A percentile compares a stretch with the other conserved stretches of the same genome.
phyloP scores from a whole-genome alignment of 1,140 invertebrate species.

The Triops cancriformis region DNA sequence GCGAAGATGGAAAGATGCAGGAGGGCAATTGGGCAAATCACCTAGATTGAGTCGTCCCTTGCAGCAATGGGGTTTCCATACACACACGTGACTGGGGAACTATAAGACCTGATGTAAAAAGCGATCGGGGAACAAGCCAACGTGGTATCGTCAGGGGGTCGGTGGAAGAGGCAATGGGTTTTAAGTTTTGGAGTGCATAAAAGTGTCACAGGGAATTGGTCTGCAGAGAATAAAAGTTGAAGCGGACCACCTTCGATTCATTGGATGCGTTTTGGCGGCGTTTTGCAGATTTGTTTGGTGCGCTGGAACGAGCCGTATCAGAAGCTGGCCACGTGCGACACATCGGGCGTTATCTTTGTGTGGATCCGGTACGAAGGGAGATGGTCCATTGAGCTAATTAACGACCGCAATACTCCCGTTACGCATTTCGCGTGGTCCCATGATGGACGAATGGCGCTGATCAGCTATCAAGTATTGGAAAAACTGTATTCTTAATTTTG shows the following conservation, averaged over 20 bases:
- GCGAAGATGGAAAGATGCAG: not conserved
- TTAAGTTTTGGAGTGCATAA: not conserved
- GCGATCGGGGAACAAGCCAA: not conserved
- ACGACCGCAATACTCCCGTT: slow-evolving; percentile 87
- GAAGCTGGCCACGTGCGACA: slow-evolving; percentile 95
- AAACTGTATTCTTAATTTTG: not conserved
- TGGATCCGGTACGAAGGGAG: slow-evolving; percentile 99
- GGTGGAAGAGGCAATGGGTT: not conserved
- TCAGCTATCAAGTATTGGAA: slow-evolving; percentile 79
- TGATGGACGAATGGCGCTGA: slow-evolving; percentile 94
- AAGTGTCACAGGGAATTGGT: not conserved
- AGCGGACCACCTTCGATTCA: not conserved
- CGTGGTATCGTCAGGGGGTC: too few relatives aligned
- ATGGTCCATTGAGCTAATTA: slow-evolving; percentile 98
- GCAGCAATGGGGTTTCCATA: not conserved
- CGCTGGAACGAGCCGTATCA: slow-evolving; percentile 99
- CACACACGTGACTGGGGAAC: not conserved
- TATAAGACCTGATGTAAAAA: not conserved
- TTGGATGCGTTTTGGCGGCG: not conserved
- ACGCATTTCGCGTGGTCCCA: slow-evolving; percentile 96
- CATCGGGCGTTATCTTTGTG: slow-evolving; percentile 95
- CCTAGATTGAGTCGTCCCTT: not conserved
- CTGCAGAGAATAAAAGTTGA: not conserved
- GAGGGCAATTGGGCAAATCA: slow-evolving; percentile 5
- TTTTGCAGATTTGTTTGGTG: slow-evolving; percentile 76